A percentile compares a stretch with the other conserved stretches of the same genome.
Conservation (phyloP, 2,888 invertebrate species). For the Drosophila multiciliata region DNA sequence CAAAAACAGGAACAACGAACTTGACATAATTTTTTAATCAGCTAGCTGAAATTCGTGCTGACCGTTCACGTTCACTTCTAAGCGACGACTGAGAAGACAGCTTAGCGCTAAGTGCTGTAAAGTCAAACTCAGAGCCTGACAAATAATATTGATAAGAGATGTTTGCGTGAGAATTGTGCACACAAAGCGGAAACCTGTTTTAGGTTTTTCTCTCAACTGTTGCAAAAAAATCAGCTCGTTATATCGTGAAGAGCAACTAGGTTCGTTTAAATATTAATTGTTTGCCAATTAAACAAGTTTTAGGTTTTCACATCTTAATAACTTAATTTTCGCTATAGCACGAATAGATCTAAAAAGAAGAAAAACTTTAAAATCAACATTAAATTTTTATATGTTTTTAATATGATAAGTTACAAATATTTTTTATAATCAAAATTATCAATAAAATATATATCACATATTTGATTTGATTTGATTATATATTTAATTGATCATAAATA, state of each 20-base stretch:
- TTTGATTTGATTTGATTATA: not conserved
- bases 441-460: not conserved
- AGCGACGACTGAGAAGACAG: constrained; percentile 33
- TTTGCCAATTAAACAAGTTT: not conserved
- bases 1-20: constrained; percentile 32
- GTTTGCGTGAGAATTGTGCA: constrained; percentile 19
- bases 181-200: constrained; percentile 46
- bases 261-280: not conserved
- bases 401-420: not conserved
- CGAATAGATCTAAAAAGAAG: not conserved
- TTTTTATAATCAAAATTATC: not conserved
- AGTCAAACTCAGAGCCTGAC: constrained; percentile 6
- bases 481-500: not conserved
- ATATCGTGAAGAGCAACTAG: not conserved
- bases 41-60: constrained; percentile 16
- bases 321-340: not conserved
- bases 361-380: not conserved
- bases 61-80: constrained; percentile 5
- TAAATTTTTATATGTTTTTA: not conserved
- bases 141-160: constrained; percentile 45
- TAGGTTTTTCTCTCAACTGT: constrained; percentile 15
- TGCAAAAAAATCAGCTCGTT: not conserved
- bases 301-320: not conserved
- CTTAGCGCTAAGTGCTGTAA: constrained; percentile 9
- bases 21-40: constrained; percentile 40